Evolutionary conservation across 2,888 invertebrate genomes (phyloP), one percentile per base, ranked within the genome.

Genomic region (Helicoverpa assulta): DNA sequence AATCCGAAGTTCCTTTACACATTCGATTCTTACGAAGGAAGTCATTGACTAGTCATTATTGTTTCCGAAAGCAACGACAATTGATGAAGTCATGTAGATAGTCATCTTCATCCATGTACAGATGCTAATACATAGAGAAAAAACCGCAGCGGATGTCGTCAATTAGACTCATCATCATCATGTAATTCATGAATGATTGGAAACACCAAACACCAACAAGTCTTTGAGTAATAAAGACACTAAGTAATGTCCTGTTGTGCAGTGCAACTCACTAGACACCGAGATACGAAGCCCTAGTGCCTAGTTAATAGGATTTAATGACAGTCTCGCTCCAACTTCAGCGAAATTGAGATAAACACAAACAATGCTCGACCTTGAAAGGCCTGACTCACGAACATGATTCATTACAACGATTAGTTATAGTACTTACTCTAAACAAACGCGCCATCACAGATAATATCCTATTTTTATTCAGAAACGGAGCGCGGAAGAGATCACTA

Each of bases 301-400:
- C 50, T 16, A 67, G 67, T 61, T 82, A 82, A 82, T 76, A 73
- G 76, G 83, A 80, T 80, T 68, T 68, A 79, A 73, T 79, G 61
- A 61, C 69, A 62, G 52, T 55, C 52, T 57, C 63, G 66, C 61
- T 60, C 50, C 65, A 76, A 56, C 70, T 50, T 18, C 43, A 64
- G 62, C 29, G 56, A 74, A 76, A 80, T 80, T 68, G 64, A 79
- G 80, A 79, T 80, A 76, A 79, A 79, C 54, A 60, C 54, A 60
- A 72, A 76, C 74, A 78, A 78, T 73, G 63, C 37, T 19, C 53
- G 64, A 70, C 79, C 79, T 79, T 79, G 76, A 64, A 56, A 21
- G 2, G 26, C 26, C 18, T 80, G 72, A 82, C 33, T 73, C 76
- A 82, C 47, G 71, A 57, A 76, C 59, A 70, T 68, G 69, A 80